These are phyloP conservation scores for Tricholaema leucomelas DNA, from an alignment of 2,113 vertebrate species.

Conservation along the genomic window DNA sequence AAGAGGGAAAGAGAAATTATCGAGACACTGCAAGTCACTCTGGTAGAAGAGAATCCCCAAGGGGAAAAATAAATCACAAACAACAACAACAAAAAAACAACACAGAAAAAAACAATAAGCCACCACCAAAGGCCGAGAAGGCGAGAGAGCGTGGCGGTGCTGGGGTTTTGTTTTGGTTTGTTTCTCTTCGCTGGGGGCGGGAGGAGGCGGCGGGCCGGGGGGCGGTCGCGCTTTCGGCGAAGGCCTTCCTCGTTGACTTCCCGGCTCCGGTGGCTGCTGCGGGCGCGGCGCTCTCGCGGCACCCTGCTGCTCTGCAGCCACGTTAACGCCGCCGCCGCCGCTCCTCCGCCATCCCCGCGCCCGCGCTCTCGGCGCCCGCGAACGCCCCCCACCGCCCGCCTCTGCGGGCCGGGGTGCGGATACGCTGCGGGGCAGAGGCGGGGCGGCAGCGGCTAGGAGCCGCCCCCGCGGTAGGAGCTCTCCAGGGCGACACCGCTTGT, in stretches of 20 bases:
- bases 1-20: conserved; percentile 39
- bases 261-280: not conserved
- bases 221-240: not conserved
- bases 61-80: not conserved
- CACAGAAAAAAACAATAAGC: no score
- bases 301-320: not conserved
- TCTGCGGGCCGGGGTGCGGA: no score
- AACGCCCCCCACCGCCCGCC: no score
- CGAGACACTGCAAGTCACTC: conserved; percentile 48
- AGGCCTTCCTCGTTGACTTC: not conserved
- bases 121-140: not conserved
- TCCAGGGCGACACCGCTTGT: not conserved
- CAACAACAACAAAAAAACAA: not conserved
- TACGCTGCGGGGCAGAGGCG: no score
- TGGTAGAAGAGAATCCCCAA: conserved; percentile 44
- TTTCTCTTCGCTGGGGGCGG: conserved; percentile 20
- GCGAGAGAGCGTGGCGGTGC: conserved; percentile 6
- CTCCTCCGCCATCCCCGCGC: no score
- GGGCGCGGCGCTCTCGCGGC: not conserved
- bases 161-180: conserved; percentile 32
- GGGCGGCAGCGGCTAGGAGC: no score
- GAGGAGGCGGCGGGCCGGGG: not conserved
- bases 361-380: no score
- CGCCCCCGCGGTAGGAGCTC: not conserved
- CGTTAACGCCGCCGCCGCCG: not conserved